phyloP scores from a whole-genome alignment of 2,113 vertebrate genomes.

The Eurypyga helias region DNA sequence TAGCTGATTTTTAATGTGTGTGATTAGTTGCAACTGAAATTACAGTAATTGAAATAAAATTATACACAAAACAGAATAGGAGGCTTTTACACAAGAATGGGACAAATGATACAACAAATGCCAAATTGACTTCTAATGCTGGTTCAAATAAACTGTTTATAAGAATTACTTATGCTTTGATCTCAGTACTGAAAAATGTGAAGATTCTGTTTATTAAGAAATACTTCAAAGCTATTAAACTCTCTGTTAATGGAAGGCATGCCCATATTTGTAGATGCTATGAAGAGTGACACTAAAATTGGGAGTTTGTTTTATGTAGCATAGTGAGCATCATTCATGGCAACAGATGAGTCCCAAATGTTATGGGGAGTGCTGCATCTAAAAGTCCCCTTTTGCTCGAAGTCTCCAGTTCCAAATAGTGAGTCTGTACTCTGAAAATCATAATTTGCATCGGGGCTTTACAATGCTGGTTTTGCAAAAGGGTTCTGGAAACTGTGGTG shows the following conservation, averaged over 20 bases:
- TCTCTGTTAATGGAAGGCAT: not conserved
- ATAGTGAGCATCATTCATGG: not conserved
- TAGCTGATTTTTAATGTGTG: slow-evolving; percentile 20
- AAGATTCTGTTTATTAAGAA: slow-evolving; percentile 23
- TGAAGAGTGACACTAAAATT: not conserved
- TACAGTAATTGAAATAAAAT: slow-evolving; percentile 33
- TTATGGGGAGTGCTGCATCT: not conserved
- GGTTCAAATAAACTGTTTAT: not conserved
- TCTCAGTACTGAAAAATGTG: not conserved
- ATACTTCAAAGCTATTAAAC: not conserved
- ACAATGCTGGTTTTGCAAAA: not conserved
- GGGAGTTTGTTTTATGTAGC: not conserved
- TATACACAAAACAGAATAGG: not conserved
- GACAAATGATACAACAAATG: slow-evolving; percentile 2
- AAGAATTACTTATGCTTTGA: not conserved
- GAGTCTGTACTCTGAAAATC: not conserved
- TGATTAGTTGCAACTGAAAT: slow-evolving; percentile 4
- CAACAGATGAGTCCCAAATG: not conserved
- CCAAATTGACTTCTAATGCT: not conserved
- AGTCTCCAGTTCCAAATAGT: not conserved
- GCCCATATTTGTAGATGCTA: not conserved
- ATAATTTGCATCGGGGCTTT: not conserved
- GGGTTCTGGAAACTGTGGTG: not conserved
- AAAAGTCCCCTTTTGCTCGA: not conserved
- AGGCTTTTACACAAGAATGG: not conserved